phyloP scores from a whole-genome alignment of 2,797 vertebrate genomes.

The Acrossocheilus fasciatus region DNA sequence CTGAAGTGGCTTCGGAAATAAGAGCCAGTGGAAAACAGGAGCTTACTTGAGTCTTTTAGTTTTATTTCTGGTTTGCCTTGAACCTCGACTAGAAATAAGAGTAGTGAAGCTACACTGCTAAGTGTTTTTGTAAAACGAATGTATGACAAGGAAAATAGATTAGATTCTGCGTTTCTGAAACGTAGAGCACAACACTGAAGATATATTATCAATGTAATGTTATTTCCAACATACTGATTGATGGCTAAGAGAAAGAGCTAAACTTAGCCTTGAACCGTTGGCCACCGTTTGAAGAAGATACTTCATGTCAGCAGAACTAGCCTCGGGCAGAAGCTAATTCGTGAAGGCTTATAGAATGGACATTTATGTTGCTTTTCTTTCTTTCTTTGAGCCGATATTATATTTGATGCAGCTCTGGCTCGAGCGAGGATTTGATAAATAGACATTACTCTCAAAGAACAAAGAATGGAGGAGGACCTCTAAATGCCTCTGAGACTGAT shows the following conservation, averaged over 20 bases:
- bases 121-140: not conserved
- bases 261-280: constrained; percentile 68
- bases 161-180: not conserved
- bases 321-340: constrained; percentile 75
- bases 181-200: constrained; percentile 64
- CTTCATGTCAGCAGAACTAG: constrained; percentile 72
- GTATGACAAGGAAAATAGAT: not conserved
- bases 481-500: constrained; percentile 45
- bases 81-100: constrained; percentile 10
- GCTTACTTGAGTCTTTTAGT: constrained; percentile 20
- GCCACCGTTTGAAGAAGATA: constrained; percentile 77
- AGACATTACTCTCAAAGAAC: constrained; percentile 53
- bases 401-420: constrained; percentile 61
- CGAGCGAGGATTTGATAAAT: constrained; percentile 63
- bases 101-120: too few relatives aligned
- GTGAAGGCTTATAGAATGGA: constrained; percentile 71
- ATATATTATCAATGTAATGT: constrained; percentile 73
- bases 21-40: constrained; percentile 32
- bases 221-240: constrained; percentile 66
- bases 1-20: constrained; percentile 24
- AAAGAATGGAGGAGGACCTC: constrained; percentile 43
- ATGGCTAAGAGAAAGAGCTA: constrained; percentile 64
- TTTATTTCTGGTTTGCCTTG: constrained; percentile 19
- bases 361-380: constrained; percentile 44
- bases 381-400: constrained; percentile 56